Conservation (phyloP, 2,888 invertebrate genomes). For the Scaptodrosophila latifasciaeformis region DNA sequence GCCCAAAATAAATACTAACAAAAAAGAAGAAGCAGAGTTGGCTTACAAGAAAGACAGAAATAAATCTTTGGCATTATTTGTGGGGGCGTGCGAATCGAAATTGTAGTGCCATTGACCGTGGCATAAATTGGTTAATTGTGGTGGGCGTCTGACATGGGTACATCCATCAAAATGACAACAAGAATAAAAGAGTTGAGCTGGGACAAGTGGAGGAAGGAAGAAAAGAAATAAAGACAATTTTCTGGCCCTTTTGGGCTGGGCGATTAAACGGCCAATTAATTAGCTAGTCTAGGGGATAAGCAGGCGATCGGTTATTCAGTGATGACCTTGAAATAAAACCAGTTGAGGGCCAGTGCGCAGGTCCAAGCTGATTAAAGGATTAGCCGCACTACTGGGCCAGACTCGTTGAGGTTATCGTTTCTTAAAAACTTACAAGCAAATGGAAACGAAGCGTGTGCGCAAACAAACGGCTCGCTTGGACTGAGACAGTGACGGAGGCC, state of each 20-base stretch:
- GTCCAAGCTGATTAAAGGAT: slow-evolving; percentile 59
- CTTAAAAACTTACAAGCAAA: slow-evolving; percentile 4
- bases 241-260: no score
- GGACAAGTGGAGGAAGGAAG: not conserved
- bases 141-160: slow-evolving; percentile 43
- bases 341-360: slow-evolving; percentile 26
- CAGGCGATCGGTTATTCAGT: slow-evolving; percentile 6
- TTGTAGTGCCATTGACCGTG: slow-evolving; percentile 55
- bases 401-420: not conserved
- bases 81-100: slow-evolving; percentile 59
- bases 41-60: slow-evolving; percentile 46
- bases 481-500: slow-evolving; percentile 1
- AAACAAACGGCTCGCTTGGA: slow-evolving; percentile 43
- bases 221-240: not conserved
- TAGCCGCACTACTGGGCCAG: slow-evolving; percentile 29
- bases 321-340: slow-evolving; percentile 56
- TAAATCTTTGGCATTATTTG: not conserved
- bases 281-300: slow-evolving; percentile 26
- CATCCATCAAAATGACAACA: slow-evolving; percentile 48
- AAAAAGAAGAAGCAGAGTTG: slow-evolving; percentile 18
- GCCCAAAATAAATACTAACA: not conserved
- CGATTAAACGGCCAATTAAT: slow-evolving; percentile 66
- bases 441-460: slow-evolving; percentile 42
- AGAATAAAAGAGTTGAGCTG: slow-evolving; percentile 9
- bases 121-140: slow-evolving; percentile 40